Percentiles rank a stretch among this genome's conserved stretches.
Conservation (phyloP, 2,888 invertebrate species). For the Euphydryas editha region DNA sequence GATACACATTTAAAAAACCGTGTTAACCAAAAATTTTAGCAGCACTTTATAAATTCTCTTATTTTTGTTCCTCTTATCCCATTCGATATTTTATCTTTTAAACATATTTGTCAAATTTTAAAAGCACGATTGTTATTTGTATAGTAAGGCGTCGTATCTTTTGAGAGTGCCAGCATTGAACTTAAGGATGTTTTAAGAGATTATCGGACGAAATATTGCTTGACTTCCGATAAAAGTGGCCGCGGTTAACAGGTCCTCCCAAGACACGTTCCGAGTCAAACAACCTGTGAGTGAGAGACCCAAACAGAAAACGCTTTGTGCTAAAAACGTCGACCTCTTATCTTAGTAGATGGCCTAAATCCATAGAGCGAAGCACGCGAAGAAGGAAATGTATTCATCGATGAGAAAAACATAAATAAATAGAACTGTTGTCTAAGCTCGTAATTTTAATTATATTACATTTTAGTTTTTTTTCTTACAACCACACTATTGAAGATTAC, state of each 20-base stretch:
- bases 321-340: constrained; percentile 82
- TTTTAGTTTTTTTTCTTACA: too few relatives aligned
- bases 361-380: constrained; percentile 63
- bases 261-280: constrained; percentile 76
- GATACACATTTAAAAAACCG: too few relatives aligned
- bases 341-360: constrained; percentile 71
- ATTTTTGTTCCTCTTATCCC: background rate
- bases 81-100: background rate
- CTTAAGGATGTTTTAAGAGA: constrained; percentile 71
- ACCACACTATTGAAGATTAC: too few relatives aligned
- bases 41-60: background rate
- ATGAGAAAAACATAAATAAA: background rate
- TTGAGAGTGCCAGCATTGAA: constrained; percentile 59
- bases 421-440: too few relatives aligned
- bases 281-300: constrained; percentile 69
- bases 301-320: constrained; percentile 81
- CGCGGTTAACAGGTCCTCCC: constrained; percentile 71
- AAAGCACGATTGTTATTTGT: constrained; percentile 73
- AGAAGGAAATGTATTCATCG: constrained; percentile 20
- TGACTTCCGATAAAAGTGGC: constrained; percentile 65
- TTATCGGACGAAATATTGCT: constrained; percentile 77
- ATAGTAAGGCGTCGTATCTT: constrained; percentile 73
- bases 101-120: constrained; percentile 46
- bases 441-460: too few relatives aligned
- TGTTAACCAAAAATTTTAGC: background rate